Evolutionary conservation across 2,888 invertebrate genomes (phyloP).

Genomic region (Drosophila quinaria): DNA sequence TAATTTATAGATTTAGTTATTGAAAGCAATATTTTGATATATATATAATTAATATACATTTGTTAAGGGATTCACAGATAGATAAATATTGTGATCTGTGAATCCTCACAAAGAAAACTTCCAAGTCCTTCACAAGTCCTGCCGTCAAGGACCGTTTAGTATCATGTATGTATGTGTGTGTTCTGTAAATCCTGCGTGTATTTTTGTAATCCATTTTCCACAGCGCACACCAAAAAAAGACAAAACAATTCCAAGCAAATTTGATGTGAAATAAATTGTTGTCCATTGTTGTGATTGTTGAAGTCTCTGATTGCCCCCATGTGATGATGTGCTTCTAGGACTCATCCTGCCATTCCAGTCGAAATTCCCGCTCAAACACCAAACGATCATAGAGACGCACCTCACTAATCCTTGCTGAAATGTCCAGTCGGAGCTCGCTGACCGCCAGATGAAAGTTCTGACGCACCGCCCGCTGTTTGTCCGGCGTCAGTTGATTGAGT

Average conservation of each 20-base stretch:
- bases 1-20: conserved; percentile 55
- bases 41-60: conserved; percentile 26
- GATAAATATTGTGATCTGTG: conserved; percentile 12
- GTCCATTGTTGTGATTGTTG: conserved; percentile 54
- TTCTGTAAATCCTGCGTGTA: conserved; percentile 51
- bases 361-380: conserved; percentile 81
- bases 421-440: conserved; percentile 80
- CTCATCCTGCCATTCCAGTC: conserved; percentile 78
- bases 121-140: conserved; percentile 20
- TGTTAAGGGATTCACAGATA: conserved; percentile 14
- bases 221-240: conserved; percentile 53
- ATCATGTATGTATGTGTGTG: conserved; percentile 29
- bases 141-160: conserved; percentile 19
- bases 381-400: conserved; percentile 78
- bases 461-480: conserved; percentile 79
- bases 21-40: conserved; percentile 48
- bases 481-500: conserved; percentile 75
- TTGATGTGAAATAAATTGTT: conserved; percentile 59
- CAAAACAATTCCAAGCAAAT: conserved; percentile 41
- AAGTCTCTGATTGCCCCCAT: background rate
- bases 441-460: conserved; percentile 83
- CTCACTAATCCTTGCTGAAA: conserved; percentile 81
- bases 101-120: conserved; percentile 8
- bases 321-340: conserved; percentile 46
- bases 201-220: conserved; percentile 69